Conservation (phyloP, 2,888 invertebrate genomes). For the Diarsia dahlii region DNA sequence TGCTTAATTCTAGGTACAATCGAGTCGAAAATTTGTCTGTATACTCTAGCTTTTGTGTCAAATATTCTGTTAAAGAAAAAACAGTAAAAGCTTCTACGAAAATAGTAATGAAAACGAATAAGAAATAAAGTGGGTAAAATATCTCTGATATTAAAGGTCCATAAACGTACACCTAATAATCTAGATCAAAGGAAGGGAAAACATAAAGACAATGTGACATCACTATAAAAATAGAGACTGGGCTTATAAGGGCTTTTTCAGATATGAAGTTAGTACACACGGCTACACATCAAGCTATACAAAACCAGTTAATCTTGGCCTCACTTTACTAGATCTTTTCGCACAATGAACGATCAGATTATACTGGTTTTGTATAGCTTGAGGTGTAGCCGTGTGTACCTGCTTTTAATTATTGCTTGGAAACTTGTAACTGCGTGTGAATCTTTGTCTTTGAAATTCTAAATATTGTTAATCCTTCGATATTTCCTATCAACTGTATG, state of each 20-base stretch:
- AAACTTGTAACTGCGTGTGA: neutral
- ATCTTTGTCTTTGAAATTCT: neutral
- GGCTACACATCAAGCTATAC: too few species aligned
- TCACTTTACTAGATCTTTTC: too few species aligned
- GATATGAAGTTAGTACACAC: too few species aligned
- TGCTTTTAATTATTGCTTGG: neutral
- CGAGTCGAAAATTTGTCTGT: neutral
- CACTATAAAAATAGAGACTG: slow-evolving; percentile 44
- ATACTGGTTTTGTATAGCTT: too few species aligned
- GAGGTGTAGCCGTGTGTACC: too few species aligned
- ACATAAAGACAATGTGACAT: slow-evolving; percentile 26
- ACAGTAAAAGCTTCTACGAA: neutral
- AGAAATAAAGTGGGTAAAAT: neutral
- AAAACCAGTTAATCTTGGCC: too few species aligned
- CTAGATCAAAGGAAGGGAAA: neutral
- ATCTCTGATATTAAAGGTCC: slow-evolving; percentile 7
- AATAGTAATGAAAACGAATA: neutral
- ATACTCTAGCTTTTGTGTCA: neutral
- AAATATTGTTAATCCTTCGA: neutral
- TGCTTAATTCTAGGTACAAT: too few species aligned
- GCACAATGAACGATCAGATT: too few species aligned
- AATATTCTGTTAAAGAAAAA: too few species aligned
- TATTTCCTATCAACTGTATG: neutral
- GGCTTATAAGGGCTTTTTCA: slow-evolving; percentile 7
- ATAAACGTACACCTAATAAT: slow-evolving; percentile 17